Conservation (phyloP, 2,797 vertebrate genomes). For the Enteromius argenteus region DNA sequence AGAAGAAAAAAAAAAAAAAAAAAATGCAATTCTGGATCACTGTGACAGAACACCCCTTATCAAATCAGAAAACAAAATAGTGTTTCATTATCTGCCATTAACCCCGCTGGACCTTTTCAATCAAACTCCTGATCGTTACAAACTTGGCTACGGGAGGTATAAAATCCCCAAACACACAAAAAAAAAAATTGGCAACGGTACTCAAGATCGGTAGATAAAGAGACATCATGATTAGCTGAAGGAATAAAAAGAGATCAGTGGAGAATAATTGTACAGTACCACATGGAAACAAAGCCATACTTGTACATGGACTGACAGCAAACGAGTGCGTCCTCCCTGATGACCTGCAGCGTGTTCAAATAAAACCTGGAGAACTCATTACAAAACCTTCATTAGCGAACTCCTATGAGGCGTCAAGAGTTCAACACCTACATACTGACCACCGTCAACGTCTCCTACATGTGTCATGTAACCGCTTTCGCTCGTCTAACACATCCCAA, state of each 20-base stretch:
- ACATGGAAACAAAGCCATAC: constrained; percentile 54
- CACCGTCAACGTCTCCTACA: background rate
- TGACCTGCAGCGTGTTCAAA: constrained; percentile 70
- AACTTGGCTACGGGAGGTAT: constrained; percentile 25
- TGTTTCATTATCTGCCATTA: constrained; percentile 80
- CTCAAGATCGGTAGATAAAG: constrained; percentile 74
- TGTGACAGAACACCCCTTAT: constrained; percentile 49
- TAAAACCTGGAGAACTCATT: constrained; percentile 54
- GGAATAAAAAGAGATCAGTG: constrained; percentile 55
- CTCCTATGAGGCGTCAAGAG: constrained; percentile 62
- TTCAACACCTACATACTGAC: constrained; percentile 29
- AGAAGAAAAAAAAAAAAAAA: background rate
- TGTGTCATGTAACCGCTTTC: constrained; percentile 5
- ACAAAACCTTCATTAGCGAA: constrained; percentile 68
- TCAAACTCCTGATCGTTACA: constrained; percentile 33
- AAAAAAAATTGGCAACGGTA: constrained; percentile 70
- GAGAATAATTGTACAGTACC: constrained; percentile 50
- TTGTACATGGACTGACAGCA: constrained; percentile 59
- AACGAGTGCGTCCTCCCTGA: constrained; percentile 64
- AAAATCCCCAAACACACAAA: constrained; percentile 11
- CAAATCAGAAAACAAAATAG: constrained; percentile 86
- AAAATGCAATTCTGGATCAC: constrained; percentile 41
- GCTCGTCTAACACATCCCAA: background rate
- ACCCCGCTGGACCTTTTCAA: constrained; percentile 28
- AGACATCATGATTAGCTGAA: constrained; percentile 49